Evolutionary conservation across 2,797 vertebrate genomes (phyloP), one percentile per base, ranked within the genome.

Genomic region (Nothura maculosa): DNA sequence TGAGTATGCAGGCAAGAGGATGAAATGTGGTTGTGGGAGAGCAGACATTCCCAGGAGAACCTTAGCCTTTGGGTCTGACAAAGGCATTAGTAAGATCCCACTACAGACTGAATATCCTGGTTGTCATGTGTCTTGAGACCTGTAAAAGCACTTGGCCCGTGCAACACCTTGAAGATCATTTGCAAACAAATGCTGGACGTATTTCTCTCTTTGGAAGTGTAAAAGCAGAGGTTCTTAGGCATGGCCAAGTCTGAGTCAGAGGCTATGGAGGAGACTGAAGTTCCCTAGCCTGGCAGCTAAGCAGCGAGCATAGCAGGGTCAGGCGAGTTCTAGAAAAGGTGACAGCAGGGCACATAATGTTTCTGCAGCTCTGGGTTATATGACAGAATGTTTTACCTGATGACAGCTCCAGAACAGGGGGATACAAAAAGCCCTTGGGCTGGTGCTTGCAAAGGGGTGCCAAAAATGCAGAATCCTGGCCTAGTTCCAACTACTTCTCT

Each of bases 221-320:
- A 86, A 89, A 55, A 92, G 77, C 82, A 94, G 82, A 85, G 79
- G 16, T 76, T 86, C 89, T 75, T n/a, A 3, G 69, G 47, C 30
- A 48, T 85, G 87, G 40, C 58, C 91, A 93, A 89, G 19, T 9
- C 80, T 57, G 34, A 7, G 0, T 10, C 0, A n/a, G 0, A 34
- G 34, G 43, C 66, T 93, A 58, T 40, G 1, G 2, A 72, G 85
- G 85, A 77, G 66, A 60, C 81, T 89, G 60, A 60, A 67, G 68
- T 55, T 4, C 7, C 28, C 66, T 91, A 79, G 87, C 73, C 47
- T 73, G 62, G 67, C 48, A 50, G 22, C 48, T 25, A 50, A 85
- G 60, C 80, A 91, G 75, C 70, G 77, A 93, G 82, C 80, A 67
- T 73, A 57, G 55, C 79, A 95, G 74, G 87, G 92, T 96, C 92